Base-by-base conservation (phyloP, 2,797 vertebrate genomes). In the Paratrypauchen microcephalus region DNA sequence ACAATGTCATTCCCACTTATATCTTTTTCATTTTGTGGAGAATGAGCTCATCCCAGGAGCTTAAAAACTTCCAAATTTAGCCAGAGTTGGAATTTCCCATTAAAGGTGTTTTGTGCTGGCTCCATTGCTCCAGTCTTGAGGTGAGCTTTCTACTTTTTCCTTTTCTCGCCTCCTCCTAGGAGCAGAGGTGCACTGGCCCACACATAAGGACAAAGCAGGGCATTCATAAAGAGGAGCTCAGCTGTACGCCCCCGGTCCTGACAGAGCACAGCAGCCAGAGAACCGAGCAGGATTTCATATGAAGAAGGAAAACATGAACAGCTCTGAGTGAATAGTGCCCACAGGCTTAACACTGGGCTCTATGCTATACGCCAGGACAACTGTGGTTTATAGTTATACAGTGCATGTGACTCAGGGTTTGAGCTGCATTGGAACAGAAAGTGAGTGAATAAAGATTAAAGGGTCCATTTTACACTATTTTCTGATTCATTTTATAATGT, bases 201-300 rank as follows among this genome's bases (percentile, higher is more conserved):
- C 84, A 75, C 71, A 75, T 69, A 79, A 76, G 68, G 73, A 57
- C 90, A 92, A 92, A 92, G 92, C 74, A 67, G 54, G 12, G 84
- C 82, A 93, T 92, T 93, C 92, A 93, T 91, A 23, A 26, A 18
- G 28, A 45, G 15, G n/a, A 79, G 65, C 24, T 59, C 71, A 62
- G 50, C 72, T 78, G 39, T 6, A 88, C 86, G 75, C 85, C 86
- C 83, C 86, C 82, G 26, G 72, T 69, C 78, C 82, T 83, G 78
- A 86, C 79, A 71, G 69, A 82, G 77, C 66, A 59, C 83, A 75
- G 73, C 88, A 85, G 61, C 61, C 36, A 70, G 70, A 71, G 83
- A 79, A 85, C 41, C 78, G 78, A 79, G 80, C 71, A 80, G 83
- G 82, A 71, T 75, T 87, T 84, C 78, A 88, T 60, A 77, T 81